A percentile compares a stretch with the other conserved stretches of the same genome.
Conservation (phyloP, 2,888 invertebrate genomes). For the Odontocolon sp. region DNA sequence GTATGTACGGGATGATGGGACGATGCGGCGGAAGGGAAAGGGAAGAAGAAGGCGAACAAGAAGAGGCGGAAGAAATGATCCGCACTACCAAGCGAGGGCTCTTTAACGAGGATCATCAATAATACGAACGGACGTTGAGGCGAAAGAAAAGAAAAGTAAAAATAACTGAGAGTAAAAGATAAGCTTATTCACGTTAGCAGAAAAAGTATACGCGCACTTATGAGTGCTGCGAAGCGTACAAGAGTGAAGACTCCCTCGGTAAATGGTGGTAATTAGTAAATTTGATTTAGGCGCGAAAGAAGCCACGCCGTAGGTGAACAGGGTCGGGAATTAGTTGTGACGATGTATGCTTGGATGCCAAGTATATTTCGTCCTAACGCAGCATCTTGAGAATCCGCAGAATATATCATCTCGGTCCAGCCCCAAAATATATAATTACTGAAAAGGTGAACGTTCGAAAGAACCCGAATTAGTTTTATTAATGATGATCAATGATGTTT, state of each 20-base stretch:
- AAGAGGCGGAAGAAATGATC: slow-evolving; percentile 50
- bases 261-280: slow-evolving; percentile 72
- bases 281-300: slow-evolving; percentile 68
- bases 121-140: slow-evolving; percentile 67
- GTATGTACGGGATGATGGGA: slow-evolving; percentile 43
- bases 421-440: slow-evolving; percentile 29
- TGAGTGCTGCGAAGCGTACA: slow-evolving; percentile 53
- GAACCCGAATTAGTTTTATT: slow-evolving; percentile 38
- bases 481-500: slow-evolving; percentile 55
- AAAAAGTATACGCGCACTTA: slow-evolving; percentile 1
- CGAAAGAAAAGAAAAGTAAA: slow-evolving; percentile 26
- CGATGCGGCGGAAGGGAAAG: slow-evolving; percentile 57
- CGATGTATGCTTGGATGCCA: not conserved
- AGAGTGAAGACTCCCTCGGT: slow-evolving; percentile 61
- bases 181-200: slow-evolving; percentile 26
- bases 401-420: not conserved
- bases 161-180: slow-evolving; percentile 33
- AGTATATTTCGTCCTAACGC: too few relatives aligned
- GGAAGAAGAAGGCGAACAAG: slow-evolving; percentile 6
- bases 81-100: slow-evolving; percentile 61
- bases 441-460: not conserved
- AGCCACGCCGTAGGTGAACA: not conserved
- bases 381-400: too few relatives aligned
- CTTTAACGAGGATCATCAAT: slow-evolving; percentile 75
- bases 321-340: not conserved